Base-by-base conservation (phyloP, 2,888 invertebrate genomes). In the Macaria liturata region DNA sequence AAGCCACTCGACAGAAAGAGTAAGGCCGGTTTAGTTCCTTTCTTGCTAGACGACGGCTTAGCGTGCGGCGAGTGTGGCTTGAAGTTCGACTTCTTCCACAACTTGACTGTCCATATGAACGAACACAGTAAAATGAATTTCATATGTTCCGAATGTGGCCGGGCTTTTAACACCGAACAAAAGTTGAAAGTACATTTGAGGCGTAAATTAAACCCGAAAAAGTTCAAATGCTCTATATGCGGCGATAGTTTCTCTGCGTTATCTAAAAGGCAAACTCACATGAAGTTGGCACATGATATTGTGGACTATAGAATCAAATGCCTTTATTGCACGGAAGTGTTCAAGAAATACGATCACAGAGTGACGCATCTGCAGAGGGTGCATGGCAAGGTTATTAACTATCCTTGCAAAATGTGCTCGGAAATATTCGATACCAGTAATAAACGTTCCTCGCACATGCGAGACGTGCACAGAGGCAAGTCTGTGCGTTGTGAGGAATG, bases 101-200 rank as follows among this genome's bases (percentile, higher is more conserved):
- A 82, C 62, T 64, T 89, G 3, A 88, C 88, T 58, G 78, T 69
- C 0, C 89, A 89, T 60, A 81, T 86, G 67, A 89, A 89, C 48
- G 69, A 74, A 20, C 89, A 90, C 46, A 84, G 82, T 61, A 88
- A 82, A 0, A 20, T 20, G 2, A 84, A 86, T 48, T 81, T 84
- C 51, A 84, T 90, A 7, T 90, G 89, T 54, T 81, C 75, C 37
- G 75, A 80, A 49, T 90, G 89, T 57, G 88, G 88, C 3, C 87
- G 86, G 73, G 75, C 82, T 34, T 58, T 49, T 43, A 50, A 9
- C 20, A 50, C 43, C 9, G 32, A n/a, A 7, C 8, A 6, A 30
- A 42, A 32, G 20, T 44, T 57, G 8, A 51, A 39, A 4, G 20
- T n/a, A 3, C 57, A 9, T 20, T 40, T 8, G 37, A 32, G 0